These are phyloP conservation scores for Ascaphus truei DNA, from an alignment of 2,113 vertebrate genomes.

Conservation along the genomic window DNA sequence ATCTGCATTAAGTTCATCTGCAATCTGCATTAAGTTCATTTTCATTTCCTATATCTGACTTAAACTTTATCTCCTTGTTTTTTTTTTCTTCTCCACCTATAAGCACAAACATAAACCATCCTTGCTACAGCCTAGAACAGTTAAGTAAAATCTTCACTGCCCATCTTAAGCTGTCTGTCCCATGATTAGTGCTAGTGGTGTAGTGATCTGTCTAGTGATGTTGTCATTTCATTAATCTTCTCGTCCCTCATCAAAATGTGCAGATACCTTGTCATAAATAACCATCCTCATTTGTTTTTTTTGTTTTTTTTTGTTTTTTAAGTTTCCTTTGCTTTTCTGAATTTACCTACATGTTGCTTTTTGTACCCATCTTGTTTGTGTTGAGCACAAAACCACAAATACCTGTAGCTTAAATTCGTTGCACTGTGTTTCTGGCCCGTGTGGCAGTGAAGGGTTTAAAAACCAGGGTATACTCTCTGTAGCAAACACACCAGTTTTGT, in stretches of 20 bases:
- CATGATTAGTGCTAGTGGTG: slow-evolving; percentile 66
- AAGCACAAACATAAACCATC: slow-evolving; percentile 99
- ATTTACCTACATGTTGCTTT: not conserved
- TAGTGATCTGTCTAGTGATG: slow-evolving; percentile 72
- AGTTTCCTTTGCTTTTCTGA: slow-evolving; percentile 39
- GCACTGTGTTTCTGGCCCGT: too few species aligned
- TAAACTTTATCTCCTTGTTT: slow-evolving; percentile 95
- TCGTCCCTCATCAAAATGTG: slow-evolving; percentile 46
- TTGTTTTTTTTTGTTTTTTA: slow-evolving; percentile 53
- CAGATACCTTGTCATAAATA: slow-evolving; percentile 47
- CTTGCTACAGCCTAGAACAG: slow-evolving; percentile 99
- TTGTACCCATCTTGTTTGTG: not conserved
- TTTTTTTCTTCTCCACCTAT: slow-evolving; percentile 85
- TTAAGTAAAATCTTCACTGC: slow-evolving; percentile 89
- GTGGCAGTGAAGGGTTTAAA: too few species aligned
- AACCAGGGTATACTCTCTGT: too few species aligned
- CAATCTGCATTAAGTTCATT: slow-evolving; percentile 87
- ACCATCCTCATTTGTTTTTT: slow-evolving; percentile 61
- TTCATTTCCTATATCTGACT: slow-evolving; percentile 91
- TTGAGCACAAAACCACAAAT: not conserved
- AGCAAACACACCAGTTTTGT: too few species aligned
- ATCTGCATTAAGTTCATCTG: slow-evolving; percentile 87
- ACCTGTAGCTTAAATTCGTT: too few species aligned
- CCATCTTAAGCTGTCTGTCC: slow-evolving; percentile 64
- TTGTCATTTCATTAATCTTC: slow-evolving; percentile 24